phyloP scores from a whole-genome alignment of 2,888 invertebrate species.

The Papilio gigon region DNA sequence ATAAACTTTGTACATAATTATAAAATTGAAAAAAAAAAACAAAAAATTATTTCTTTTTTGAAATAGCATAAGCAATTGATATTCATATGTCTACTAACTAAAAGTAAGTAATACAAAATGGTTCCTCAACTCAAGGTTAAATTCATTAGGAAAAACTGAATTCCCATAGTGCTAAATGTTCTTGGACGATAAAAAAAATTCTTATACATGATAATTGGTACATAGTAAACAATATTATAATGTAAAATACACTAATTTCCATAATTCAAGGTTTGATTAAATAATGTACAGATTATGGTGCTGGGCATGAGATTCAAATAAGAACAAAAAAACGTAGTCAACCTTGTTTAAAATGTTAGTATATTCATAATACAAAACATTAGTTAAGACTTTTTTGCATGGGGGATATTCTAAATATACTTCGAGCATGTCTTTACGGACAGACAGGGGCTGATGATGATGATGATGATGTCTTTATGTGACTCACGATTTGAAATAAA shows the following conservation, averaged over 20 bases:
- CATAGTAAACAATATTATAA: background rate
- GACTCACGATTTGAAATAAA: no score
- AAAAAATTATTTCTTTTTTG: background rate
- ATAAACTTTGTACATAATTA: background rate
- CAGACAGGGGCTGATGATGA: no score
- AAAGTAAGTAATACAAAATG: background rate
- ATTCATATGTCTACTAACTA: background rate
- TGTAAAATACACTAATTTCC: background rate
- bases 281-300: background rate
- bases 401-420: background rate
- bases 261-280: slow-evolving; percentile 1
- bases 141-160: background rate
- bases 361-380: slow-evolving; percentile 2
- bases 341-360: background rate
- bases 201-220: background rate
- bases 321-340: background rate
- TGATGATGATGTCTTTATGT: no score
- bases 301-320: background rate
- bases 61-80: background rate
- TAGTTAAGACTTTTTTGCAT: background rate
- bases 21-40: slow-evolving; percentile 2
- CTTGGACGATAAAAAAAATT: background rate
- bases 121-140: background rate
- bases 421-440: background rate
- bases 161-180: background rate